Conservation (phyloP, 1,140 invertebrate genomes). For the Frieseomelitta varia region DNA sequence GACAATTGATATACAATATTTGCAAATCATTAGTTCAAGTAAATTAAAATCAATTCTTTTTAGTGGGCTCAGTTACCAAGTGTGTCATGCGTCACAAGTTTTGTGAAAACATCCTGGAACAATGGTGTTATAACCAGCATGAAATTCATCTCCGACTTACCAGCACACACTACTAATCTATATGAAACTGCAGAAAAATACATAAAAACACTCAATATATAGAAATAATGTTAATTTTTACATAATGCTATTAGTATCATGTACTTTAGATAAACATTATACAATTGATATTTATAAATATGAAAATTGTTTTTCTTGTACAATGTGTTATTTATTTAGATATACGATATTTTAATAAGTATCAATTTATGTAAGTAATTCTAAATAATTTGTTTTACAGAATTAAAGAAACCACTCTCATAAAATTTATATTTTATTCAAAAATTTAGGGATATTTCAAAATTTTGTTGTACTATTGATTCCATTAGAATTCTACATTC, state of each 20-base stretch:
- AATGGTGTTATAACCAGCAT: constrained; percentile 64
- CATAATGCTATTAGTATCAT: neutral
- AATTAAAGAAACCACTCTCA: neutral
- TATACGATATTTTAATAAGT: neutral
- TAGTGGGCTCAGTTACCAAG: constrained; percentile 54
- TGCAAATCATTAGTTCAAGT: neutral
- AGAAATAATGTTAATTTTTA: neutral
- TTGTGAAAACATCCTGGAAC: constrained; percentile 67
- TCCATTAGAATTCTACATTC: neutral
- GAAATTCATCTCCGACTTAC: constrained; percentile 65
- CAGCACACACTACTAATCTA: constrained; percentile 43
- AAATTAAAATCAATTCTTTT: neutral
- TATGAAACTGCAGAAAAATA: neutral
- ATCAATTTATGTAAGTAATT: too few species aligned
- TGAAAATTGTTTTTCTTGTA: neutral
- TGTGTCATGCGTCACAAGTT: constrained; percentile 49
- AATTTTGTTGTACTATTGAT: neutral
- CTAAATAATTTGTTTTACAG: neutral
- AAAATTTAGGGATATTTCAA: too few species aligned
- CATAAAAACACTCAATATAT: neutral
- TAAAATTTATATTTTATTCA: too few species aligned
- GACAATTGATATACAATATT: neutral
- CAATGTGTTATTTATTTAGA: neutral
- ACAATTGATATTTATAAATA: neutral
- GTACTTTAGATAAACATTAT: constrained; percentile 1